phyloP scores from a whole-genome alignment of 2,113 vertebrate genomes.

The Cryptoleucopteryx plumbea region DNA sequence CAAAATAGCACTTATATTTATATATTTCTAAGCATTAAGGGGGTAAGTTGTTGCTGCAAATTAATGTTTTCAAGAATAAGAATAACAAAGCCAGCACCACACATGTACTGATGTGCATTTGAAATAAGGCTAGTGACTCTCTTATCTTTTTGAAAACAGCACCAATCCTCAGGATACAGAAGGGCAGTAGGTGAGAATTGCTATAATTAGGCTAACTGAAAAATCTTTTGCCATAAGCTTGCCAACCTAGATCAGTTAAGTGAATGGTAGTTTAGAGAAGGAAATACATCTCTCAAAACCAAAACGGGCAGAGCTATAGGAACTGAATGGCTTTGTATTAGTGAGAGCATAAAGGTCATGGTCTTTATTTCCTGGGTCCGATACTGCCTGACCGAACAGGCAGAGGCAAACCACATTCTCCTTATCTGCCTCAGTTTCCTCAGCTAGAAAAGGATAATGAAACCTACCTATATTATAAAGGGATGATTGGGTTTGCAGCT shows the following conservation, averaged over 20 bases:
- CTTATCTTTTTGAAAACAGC: not conserved
- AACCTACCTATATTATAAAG: not conserved
- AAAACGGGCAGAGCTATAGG: not conserved
- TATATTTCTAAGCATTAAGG: not conserved
- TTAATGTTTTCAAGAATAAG: not conserved
- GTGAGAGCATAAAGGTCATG: not conserved
- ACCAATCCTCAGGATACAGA: not conserved
- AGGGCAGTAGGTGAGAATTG: not conserved
- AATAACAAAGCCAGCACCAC: not conserved
- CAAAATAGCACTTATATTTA: constrained; percentile 20
- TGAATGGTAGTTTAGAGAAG: not conserved
- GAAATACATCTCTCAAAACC: not conserved
- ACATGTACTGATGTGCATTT: not conserved
- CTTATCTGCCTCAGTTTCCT: not conserved
- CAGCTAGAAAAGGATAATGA: not conserved
- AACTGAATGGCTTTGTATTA: not conserved
- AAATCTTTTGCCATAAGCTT: not conserved
- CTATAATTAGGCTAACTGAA: not conserved
- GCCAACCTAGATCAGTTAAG: not conserved
- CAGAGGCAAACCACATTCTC: not conserved
- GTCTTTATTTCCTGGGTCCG: not conserved
- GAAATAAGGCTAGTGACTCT: not conserved
- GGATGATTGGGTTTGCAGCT: not conserved
- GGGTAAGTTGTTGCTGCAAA: not conserved
- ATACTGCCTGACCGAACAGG: not conserved